Conservation (phyloP, 2,113 vertebrate species). For the Saccopteryx bilineata region DNA sequence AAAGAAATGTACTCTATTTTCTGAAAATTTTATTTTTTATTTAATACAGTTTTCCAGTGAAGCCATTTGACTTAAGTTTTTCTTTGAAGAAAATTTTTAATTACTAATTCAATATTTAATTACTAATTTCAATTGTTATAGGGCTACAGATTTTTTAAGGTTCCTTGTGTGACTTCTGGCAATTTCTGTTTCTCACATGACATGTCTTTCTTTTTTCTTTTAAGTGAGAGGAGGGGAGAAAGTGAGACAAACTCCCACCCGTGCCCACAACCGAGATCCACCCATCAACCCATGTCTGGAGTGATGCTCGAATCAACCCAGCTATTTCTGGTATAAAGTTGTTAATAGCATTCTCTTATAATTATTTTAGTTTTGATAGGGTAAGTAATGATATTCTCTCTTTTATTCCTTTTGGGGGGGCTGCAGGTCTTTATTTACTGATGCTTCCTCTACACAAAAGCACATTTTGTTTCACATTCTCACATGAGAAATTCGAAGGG, state of each 20-base stretch:
- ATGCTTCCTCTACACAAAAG: no score
- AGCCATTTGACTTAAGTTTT: background rate
- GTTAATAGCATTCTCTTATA: background rate
- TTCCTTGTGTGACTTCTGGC: background rate
- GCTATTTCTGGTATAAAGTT: background rate
- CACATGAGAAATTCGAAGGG: no score
- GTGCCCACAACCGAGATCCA: no score
- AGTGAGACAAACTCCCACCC: no score
- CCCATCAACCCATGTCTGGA: no score
- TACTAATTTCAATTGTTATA: background rate
- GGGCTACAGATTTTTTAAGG: background rate
- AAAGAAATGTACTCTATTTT: background rate
- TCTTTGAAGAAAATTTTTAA: background rate
- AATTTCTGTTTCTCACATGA: background rate
- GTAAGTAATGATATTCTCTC: background rate
- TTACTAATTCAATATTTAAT: background rate
- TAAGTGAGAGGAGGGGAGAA: no score
- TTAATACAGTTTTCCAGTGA: background rate
- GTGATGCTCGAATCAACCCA: no score
- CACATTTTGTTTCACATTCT: no score
- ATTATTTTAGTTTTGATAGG: background rate
- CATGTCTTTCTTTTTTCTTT: background rate
- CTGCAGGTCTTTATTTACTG: no score
- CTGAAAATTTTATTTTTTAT: background rate
- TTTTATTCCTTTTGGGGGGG: background rate